phyloP scores from a whole-genome alignment of 2,113 vertebrate species.

The Rhinichthys klamathensis region DNA sequence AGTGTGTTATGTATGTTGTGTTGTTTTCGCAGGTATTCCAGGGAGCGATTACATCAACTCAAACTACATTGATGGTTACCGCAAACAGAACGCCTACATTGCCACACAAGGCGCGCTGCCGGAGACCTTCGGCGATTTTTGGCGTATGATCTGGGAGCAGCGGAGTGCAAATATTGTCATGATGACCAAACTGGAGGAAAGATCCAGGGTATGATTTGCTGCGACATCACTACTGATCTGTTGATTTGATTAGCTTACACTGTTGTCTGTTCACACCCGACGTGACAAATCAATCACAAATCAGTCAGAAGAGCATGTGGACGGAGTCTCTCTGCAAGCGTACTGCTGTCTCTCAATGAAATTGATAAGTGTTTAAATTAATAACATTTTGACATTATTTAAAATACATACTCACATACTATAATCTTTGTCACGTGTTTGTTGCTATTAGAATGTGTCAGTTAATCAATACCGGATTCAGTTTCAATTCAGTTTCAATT shows the following conservation, averaged over 20 bases:
- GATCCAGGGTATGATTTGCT: constrained; percentile 86
- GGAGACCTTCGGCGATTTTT: constrained; percentile 98
- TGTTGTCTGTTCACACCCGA: not conserved
- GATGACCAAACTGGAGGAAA: constrained; percentile 98
- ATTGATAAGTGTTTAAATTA: not conserved
- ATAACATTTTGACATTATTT: not conserved
- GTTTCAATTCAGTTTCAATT: not conserved
- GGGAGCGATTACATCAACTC: constrained; percentile 98
- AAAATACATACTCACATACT: not conserved
- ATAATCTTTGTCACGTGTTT: not conserved
- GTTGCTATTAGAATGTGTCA: not conserved
- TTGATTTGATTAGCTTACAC: not conserved
- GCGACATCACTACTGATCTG: constrained; percentile 35
- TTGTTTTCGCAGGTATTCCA: constrained; percentile 83
- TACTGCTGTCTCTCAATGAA: not conserved
- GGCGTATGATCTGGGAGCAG: constrained; percentile 99
- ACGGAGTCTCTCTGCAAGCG: not conserved
- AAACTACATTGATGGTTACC: constrained; percentile 99
- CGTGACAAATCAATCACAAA: not conserved
- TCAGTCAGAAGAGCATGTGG: not conserved
- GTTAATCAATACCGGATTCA: not conserved
- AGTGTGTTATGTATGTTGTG: not conserved
- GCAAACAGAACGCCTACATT: constrained; percentile 98
- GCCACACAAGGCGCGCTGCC: constrained; percentile 94
- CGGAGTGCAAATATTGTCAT: constrained; percentile 95